Percentiles rank a stretch among this genome's conserved stretches.
phyloP scores from a whole-genome alignment of 2,888 invertebrate species.

The Cataglyphis rosenhaueri region DNA sequence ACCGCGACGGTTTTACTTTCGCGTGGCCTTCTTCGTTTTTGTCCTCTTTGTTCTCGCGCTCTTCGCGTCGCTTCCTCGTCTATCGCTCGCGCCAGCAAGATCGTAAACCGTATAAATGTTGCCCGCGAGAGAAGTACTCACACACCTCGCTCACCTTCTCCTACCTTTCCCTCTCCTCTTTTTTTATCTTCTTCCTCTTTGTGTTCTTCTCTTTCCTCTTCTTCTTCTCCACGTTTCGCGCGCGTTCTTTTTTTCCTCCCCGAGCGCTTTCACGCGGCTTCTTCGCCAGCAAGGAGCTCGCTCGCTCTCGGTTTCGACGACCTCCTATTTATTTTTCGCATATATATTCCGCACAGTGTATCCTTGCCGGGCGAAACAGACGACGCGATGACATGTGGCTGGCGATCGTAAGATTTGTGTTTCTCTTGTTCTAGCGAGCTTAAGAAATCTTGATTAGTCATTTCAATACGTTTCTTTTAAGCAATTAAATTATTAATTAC shows the following conservation, averaged over 20 bases:
- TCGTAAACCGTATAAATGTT: conserved; percentile 73
- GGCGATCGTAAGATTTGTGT: conserved; percentile 62
- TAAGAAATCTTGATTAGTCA: neutral
- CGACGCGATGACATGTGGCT: conserved; percentile 74
- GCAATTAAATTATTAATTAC: neutral
- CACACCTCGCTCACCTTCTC: conserved; percentile 54
- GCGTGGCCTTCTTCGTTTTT: conserved; percentile 22
- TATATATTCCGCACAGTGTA: conserved; percentile 59
- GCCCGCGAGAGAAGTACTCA: conserved; percentile 60
- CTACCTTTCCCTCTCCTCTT: conserved; percentile 24
- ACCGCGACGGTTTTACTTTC: conserved; percentile 72
- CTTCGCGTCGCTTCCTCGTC: conserved; percentile 25
- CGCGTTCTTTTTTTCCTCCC: conserved; percentile 36
- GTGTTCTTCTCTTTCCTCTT: neutral
- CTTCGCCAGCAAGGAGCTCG: conserved; percentile 38
- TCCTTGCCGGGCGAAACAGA: conserved; percentile 31
- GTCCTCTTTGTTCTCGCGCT: conserved; percentile 31
- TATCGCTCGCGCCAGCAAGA: conserved; percentile 59
- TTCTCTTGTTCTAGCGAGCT: conserved; percentile 1
- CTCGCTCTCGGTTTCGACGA: conserved; percentile 51
- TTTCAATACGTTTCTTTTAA: neutral
- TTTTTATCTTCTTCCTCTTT: conserved; percentile 17
- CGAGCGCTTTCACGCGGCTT: conserved; percentile 54
- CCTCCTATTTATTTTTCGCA: conserved; percentile 62
- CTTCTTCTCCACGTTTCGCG: conserved; percentile 43